Percentiles rank a stretch among this genome's conserved stretches.
These are phyloP conservation scores for Chaetophractus vellerosus DNA, from an alignment of 2,797 vertebrate genomes.

Conservation along the genomic window DNA sequence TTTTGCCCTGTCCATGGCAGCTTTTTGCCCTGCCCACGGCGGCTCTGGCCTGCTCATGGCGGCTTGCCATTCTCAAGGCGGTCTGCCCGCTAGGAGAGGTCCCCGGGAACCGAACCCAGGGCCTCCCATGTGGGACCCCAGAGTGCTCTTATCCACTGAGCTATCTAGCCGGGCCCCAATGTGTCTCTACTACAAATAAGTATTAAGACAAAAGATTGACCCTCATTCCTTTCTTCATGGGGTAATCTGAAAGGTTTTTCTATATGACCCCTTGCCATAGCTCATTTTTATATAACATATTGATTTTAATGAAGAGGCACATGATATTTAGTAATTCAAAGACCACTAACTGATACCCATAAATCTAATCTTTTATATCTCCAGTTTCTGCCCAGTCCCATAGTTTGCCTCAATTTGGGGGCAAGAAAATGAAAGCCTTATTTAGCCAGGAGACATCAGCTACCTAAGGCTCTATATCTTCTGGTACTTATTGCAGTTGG, in stretches of 20 bases:
- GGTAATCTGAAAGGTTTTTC: not conserved
- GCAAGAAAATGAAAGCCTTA: slow-evolving; percentile 31
- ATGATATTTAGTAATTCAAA: not conserved
- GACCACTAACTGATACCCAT: not conserved
- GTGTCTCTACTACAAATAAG: not conserved
- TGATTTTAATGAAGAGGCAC: not conserved
- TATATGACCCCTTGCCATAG: not conserved
- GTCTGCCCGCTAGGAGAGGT: too few species aligned
- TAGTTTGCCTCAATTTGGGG: slow-evolving; percentile 18
- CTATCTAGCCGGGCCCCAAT: too few species aligned
- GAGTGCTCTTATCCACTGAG: too few species aligned
- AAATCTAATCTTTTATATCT: not conserved
- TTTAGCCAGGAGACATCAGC: not conserved
- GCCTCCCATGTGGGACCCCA: too few species aligned
- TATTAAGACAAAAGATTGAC: not conserved
- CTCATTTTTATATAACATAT: not conserved
- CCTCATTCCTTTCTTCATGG: not conserved
- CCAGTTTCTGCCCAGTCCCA: not conserved
- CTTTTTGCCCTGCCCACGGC: too few species aligned
- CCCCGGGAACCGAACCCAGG: too few species aligned
- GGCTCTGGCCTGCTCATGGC: too few species aligned
- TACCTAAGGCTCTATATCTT: not conserved
- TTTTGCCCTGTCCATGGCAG: too few species aligned
- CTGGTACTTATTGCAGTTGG: not conserved
- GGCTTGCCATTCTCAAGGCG: too few species aligned